A percentile compares a stretch with the other conserved stretches of the same genome.
These are phyloP conservation scores for Entomyzon cyanotis DNA, from an alignment of 2,113 vertebrate species.

Conservation along the genomic window DNA sequence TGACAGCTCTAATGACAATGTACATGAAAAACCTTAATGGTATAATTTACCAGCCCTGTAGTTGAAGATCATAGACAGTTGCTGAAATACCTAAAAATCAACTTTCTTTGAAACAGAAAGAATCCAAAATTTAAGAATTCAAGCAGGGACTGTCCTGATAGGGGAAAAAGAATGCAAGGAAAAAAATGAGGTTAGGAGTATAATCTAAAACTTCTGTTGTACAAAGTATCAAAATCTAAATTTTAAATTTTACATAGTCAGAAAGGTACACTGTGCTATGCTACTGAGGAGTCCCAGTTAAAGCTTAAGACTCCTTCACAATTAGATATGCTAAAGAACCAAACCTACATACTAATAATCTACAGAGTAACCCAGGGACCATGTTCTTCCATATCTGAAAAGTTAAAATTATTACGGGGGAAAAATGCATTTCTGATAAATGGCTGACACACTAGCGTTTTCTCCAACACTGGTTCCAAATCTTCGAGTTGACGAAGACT, in stretches of 20 bases:
- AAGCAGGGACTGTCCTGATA: background rate
- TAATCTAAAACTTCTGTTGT: background rate
- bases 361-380: background rate
- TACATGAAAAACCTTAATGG: background rate
- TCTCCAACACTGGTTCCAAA: background rate
- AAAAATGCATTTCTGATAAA: background rate
- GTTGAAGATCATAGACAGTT: background rate
- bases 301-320: background rate
- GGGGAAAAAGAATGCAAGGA: background rate
- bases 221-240: background rate
- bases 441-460: background rate
- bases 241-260: background rate
- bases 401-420: background rate
- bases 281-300: background rate
- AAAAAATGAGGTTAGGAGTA: background rate
- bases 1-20: background rate
- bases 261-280: background rate
- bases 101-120: background rate
- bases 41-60: background rate
- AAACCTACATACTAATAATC: background rate
- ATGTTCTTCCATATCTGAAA: background rate
- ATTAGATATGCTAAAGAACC: background rate
- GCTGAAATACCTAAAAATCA: background rate
- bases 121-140: background rate
- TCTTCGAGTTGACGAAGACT: background rate